Evolutionary conservation across 2,888 invertebrate species (phyloP).

Genomic region (Cerastis rubricosa): DNA sequence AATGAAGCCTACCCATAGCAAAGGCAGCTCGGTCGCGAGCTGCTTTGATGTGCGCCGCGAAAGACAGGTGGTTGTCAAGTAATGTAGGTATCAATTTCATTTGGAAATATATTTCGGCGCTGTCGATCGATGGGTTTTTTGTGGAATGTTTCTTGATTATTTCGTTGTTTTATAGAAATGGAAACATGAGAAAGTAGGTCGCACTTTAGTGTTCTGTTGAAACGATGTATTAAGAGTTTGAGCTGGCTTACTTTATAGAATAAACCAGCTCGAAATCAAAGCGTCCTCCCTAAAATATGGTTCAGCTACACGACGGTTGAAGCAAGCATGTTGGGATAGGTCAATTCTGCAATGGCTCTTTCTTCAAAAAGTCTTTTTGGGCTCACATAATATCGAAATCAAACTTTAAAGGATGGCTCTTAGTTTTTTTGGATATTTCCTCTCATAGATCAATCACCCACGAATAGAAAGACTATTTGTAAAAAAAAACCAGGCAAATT

Average conservation of each 20-base stretch:
- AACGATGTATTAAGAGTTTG: neutral
- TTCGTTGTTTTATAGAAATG: neutral
- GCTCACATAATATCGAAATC: neutral
- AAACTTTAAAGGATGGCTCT: neutral
- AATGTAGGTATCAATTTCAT: conserved; percentile 2
- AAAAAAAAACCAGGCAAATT: neutral
- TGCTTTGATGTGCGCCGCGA: too few relatives aligned
- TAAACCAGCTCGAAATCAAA: neutral
- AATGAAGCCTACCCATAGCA: too few relatives aligned
- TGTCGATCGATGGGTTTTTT: neutral
- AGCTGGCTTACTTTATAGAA: neutral
- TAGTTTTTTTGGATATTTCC: neutral
- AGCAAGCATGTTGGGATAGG: neutral
- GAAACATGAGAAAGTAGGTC: neutral
- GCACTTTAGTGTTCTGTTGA: neutral
- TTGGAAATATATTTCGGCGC: conserved; percentile 1
- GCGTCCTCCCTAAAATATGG: neutral
- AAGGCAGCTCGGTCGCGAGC: too few relatives aligned
- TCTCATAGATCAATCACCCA: neutral
- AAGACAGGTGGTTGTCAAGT: too few relatives aligned
- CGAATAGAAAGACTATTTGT: neutral
- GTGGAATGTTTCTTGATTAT: neutral
- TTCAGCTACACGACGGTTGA: neutral
- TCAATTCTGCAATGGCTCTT: neutral
- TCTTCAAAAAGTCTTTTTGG: neutral